phyloP scores from a whole-genome alignment of 2,888 invertebrate species.

The Serripes groenlandicus region DNA sequence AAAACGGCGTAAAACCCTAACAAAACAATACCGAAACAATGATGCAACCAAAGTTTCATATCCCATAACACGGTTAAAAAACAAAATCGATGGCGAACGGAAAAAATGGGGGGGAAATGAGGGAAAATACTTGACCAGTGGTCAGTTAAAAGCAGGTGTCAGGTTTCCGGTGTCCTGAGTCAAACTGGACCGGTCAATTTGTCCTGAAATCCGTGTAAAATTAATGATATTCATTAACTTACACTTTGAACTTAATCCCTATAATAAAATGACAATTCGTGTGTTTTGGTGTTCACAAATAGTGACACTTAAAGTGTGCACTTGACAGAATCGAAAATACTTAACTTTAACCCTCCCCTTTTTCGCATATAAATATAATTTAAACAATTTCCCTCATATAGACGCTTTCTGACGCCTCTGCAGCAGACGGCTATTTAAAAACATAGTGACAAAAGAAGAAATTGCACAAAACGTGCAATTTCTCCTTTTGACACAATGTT shows the following conservation, averaged over 20 bases:
- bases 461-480: not conserved
- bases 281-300: conserved; percentile 58
- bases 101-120: conserved; percentile 17
- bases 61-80: too few species aligned
- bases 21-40: too few species aligned
- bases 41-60: too few species aligned
- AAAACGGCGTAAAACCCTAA: too few species aligned
- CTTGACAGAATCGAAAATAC: conserved; percentile 25
- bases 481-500: conserved; percentile 5
- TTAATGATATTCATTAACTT: conserved; percentile 66
- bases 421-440: not conserved
- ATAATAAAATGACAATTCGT: conserved; percentile 58
- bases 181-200: conserved; percentile 59
- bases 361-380: too few species aligned
- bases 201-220: conserved; percentile 49
- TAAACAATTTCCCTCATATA: not conserved
- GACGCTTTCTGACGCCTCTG: not conserved
- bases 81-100: too few species aligned
- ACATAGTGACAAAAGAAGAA: conserved; percentile 9
- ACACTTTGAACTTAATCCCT: conserved; percentile 67
- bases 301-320: conserved; percentile 59
- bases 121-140: conserved; percentile 15
- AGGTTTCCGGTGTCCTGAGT: conserved; percentile 49
- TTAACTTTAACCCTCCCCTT: not conserved
- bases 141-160: conserved; percentile 59